These are phyloP conservation scores for Andrena haemorrhoa DNA, from an alignment of 2,888 invertebrate species.

Conservation along the genomic window DNA sequence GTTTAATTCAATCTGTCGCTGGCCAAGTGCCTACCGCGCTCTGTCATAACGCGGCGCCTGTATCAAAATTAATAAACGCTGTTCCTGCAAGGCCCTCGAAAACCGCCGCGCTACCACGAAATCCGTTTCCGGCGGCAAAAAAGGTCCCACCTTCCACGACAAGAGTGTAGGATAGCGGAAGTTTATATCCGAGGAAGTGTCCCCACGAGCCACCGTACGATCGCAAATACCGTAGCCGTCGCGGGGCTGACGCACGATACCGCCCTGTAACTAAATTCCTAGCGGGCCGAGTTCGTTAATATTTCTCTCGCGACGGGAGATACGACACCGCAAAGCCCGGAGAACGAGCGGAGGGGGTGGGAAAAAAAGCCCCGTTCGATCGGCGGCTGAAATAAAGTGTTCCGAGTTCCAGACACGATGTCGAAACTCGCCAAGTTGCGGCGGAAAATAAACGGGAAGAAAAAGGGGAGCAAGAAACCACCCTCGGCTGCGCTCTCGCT, in stretches of 20 bases:
- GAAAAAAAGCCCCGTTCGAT: neutral
- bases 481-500: neutral
- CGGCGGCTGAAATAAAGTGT: constrained; percentile 45
- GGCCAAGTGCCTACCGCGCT: neutral
- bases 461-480: constrained; percentile 15
- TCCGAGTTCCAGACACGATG: constrained; percentile 37
- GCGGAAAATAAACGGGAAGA: constrained; percentile 9
- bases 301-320: constrained; percentile 8
- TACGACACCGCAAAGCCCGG: constrained; percentile 3
- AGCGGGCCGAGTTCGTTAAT: constrained; percentile 13
- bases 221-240: constrained; percentile 7
- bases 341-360: neutral
- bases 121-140: no score
- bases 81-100: neutral
- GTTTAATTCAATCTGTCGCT: constrained; percentile 41
- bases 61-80: no score
- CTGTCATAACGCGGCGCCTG: no score
- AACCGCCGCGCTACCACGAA: neutral
- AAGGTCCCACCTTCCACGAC: neutral
- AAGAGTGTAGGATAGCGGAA: neutral
- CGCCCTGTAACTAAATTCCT: neutral
- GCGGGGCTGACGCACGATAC: constrained; percentile 4
- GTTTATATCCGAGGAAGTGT: neutral
- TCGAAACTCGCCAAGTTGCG: constrained; percentile 3
- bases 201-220: neutral